phyloP scores from a whole-genome alignment of 2,888 invertebrate species.

The Auanema sp. region DNA sequence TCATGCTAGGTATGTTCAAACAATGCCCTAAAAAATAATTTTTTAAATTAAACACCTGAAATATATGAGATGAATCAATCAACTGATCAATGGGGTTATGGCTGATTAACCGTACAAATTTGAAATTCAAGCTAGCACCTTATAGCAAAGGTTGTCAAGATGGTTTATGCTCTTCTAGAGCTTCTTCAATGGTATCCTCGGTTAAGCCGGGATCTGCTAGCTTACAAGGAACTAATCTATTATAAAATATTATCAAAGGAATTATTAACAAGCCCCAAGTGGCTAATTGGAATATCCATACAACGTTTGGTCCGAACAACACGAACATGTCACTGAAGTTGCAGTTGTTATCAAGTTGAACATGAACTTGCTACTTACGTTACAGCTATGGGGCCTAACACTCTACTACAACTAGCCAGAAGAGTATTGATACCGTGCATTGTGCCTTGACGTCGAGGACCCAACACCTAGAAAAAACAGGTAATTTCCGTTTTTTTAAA shows the following conservation, averaged over 20 bases:
- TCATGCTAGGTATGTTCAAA: too few relatives aligned
- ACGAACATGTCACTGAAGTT: constrained; percentile 18
- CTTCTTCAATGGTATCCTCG: background rate
- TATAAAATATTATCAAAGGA: constrained; percentile 13
- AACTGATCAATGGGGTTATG: too few relatives aligned
- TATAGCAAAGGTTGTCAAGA: too few relatives aligned
- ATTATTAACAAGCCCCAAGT: constrained; percentile 11
- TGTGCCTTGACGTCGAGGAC: constrained; percentile 20
- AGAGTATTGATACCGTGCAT: constrained; percentile 25
- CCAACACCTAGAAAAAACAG: constrained; percentile 17
- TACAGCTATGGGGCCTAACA: constrained; percentile 18
- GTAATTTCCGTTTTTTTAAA: background rate
- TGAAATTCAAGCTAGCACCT: too few relatives aligned
- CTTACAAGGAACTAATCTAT: constrained; percentile 16
- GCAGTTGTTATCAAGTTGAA: background rate
- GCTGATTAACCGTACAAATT: too few relatives aligned
- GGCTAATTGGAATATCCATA: constrained; percentile 16
- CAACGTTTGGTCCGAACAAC: constrained; percentile 8
- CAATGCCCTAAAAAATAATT: too few relatives aligned
- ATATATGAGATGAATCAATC: too few relatives aligned
- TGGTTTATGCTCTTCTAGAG: too few relatives aligned
- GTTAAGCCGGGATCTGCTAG: constrained; percentile 2
- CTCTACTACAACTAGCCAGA: constrained; percentile 15
- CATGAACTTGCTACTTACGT: constrained; percentile 10
- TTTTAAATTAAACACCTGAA: too few relatives aligned